phyloP scores from a whole-genome alignment of 1,140 invertebrate genomes.

The Chrysopa pallens region DNA sequence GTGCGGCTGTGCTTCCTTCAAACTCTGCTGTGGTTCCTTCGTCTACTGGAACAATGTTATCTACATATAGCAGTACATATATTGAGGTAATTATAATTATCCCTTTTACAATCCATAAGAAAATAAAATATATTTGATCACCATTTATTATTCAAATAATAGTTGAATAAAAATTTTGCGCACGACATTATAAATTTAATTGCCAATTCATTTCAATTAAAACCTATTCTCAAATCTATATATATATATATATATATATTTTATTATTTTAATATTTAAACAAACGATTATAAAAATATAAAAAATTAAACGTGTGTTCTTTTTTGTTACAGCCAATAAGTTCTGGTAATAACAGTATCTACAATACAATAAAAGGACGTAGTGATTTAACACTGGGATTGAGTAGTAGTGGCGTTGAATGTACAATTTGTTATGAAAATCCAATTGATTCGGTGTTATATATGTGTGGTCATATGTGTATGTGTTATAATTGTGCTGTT shows the following conservation, averaged over 20 bases:
- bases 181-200: no score
- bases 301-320: conserved; percentile 3
- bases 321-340: no score
- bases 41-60: conserved; percentile 32
- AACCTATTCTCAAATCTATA: no score
- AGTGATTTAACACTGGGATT: conserved; percentile 1
- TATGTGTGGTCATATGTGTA: conserved; percentile 96
- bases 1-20: conserved; percentile 13
- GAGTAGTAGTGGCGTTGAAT: conserved; percentile 42
- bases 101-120: no score
- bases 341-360: conserved; percentile 17
- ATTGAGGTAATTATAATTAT: conserved; percentile 28
- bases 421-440: conserved; percentile 88
- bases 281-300: neutral
- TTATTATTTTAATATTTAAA: conserved; percentile 4
- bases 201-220: no score
- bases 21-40: conserved; percentile 20
- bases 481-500: conserved; percentile 92
- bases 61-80: conserved; percentile 37
- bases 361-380: conserved; percentile 20
- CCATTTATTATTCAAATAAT: no score
- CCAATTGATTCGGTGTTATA: conserved; percentile 86
- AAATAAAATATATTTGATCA: no score
- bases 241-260: neutral
- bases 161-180: no score